Percentiles rank a stretch among this genome's conserved stretches.
Evolutionary conservation across 2,113 vertebrate genomes (phyloP).

Genomic region (Crotalus viridis): DNA sequence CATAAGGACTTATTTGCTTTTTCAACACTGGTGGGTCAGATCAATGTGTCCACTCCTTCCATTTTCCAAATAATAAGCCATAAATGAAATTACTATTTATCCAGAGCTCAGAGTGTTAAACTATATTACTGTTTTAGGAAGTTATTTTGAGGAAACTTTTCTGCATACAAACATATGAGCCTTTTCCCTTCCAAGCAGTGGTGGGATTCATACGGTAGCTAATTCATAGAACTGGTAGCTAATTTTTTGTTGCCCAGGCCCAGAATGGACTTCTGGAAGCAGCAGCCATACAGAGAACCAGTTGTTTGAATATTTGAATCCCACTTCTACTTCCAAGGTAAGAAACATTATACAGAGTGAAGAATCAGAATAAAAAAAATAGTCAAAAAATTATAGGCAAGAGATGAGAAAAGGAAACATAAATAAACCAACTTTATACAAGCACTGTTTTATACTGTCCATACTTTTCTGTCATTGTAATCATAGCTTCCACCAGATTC

Average conservation of each 20-base stretch:
- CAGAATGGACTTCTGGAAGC: no score
- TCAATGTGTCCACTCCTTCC: neutral
- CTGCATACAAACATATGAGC: neutral
- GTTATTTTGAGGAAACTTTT: neutral
- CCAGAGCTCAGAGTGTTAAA: neutral
- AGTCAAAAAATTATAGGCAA: neutral
- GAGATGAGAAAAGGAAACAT: neutral
- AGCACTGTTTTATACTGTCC: neutral
- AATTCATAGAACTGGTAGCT: no score
- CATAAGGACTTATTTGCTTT: neutral
- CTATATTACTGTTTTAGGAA: neutral
- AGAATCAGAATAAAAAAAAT: neutral
- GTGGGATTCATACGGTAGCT: no score
- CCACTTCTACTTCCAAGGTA: neutral
- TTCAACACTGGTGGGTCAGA: neutral
- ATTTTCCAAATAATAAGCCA: neutral
- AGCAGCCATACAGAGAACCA: no score
- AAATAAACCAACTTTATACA: neutral
- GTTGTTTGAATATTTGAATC: no score
- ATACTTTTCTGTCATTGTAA: neutral
- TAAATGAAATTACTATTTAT: neutral
- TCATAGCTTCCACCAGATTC: neutral
- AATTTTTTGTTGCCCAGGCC: no score
- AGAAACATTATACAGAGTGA: neutral
- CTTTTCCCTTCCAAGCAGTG: neutral